Percentiles rank a stretch among this genome's conserved stretches.
phyloP scores from a whole-genome alignment of 2,113 vertebrate genomes.

The Phyllostomus discolor region DNA sequence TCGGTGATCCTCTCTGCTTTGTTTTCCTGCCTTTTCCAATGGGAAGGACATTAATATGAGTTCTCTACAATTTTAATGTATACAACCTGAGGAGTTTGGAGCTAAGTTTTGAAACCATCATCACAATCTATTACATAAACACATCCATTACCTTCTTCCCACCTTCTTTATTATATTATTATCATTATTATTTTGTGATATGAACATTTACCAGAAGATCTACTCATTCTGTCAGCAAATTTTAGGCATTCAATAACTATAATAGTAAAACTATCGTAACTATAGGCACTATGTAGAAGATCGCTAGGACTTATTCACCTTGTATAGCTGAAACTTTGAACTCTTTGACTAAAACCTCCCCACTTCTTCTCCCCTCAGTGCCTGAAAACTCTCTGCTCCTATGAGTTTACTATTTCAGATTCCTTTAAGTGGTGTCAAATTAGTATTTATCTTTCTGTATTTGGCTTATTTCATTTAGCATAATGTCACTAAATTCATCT shows the following conservation, averaged over 20 bases:
- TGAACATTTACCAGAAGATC: background rate
- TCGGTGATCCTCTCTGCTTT: background rate
- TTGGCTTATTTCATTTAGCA: background rate
- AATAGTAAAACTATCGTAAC: background rate
- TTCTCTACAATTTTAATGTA: background rate
- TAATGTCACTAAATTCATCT: background rate
- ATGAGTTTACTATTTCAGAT: background rate
- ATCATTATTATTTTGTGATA: background rate
- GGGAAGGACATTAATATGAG: background rate
- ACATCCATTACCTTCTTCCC: background rate
- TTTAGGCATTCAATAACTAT: background rate
- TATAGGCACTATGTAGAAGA: background rate
- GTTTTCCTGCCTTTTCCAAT: background rate
- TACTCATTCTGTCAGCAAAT: background rate
- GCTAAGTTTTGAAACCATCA: background rate
- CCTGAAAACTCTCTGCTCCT: background rate
- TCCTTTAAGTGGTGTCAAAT: background rate
- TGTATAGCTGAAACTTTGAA: background rate
- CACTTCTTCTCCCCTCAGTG: background rate
- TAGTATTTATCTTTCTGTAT: background rate
- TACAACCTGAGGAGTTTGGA: background rate
- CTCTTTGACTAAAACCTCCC: background rate
- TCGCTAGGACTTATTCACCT: background rate
- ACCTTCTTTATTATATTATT: background rate
- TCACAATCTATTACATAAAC: background rate